Base-by-base conservation (phyloP, 2,797 vertebrate species). In the Corythornis leucogaster region DNA sequence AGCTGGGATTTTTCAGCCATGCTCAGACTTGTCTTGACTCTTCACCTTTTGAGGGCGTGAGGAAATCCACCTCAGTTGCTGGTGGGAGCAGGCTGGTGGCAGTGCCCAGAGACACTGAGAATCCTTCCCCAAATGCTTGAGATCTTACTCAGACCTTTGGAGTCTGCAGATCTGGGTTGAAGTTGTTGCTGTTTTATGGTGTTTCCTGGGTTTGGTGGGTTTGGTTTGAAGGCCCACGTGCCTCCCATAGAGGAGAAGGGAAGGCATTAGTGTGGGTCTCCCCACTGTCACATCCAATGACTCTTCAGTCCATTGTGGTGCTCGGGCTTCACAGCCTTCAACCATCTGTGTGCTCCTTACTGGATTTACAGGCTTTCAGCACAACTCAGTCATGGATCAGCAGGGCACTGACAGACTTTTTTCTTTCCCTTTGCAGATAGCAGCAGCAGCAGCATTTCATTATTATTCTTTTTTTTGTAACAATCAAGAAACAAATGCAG, bases 351-450 rank as follows among this genome's bases (percentile, higher is more conserved):
- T 73, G 70, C 20, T 57, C 48, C 89, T 46, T 85, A 40, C 46
- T 55, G 33, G 17, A 78, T 88, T 85, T 40, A 22, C 30, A 53
- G 42, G 62, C 71, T 85, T 70, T 76, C 53, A 33, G 28, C 20
- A 57, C 31, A 48, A 50, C 24, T 90, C 30, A 12, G 62, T 57
- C 64, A 69, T 70, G 69, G 77, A 28, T 54, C 24, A 59, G 42
- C 31, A 46, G 4, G 3, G 38, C 74, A 38, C 87, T 96, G 61
- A 85, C 2, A 66, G 83, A 45, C 73, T 82, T 87, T 83, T 96
- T 79, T 86, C 80, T 88, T 95, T 97, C 70, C 46, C 53, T 96
- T 95, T 70, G 55, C 97, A 98, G 97, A 90, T 98, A 96, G 96
- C 84, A 53, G 25, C 80, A 80, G 5, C 69, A 54, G 53, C 53